These are phyloP conservation scores for Podocnemis expansa DNA, from an alignment of 2,113 vertebrate genomes.

Conservation along the genomic window DNA sequence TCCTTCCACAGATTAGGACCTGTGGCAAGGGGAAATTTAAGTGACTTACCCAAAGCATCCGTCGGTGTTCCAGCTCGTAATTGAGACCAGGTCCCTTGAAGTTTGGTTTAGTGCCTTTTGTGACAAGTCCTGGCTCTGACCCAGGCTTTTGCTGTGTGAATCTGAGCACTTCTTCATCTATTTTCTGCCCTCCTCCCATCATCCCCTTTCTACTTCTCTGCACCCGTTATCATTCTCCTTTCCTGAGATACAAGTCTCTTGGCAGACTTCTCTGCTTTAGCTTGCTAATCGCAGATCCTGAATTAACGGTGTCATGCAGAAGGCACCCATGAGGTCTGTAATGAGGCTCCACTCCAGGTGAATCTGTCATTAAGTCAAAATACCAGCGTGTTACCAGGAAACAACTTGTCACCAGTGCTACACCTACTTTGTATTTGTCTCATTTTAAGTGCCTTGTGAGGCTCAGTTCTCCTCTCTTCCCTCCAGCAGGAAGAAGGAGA, in stretches of 20 bases:
- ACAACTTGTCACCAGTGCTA: constrained; percentile 1
- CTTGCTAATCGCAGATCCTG: constrained; percentile 6
- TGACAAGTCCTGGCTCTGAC: background rate
- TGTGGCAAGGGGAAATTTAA: background rate
- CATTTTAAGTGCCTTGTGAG: background rate
- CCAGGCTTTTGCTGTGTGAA: background rate
- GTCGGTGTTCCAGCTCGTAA: background rate
- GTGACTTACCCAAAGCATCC: background rate
- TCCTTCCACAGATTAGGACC: background rate
- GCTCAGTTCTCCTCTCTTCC: background rate
- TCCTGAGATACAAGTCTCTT: background rate
- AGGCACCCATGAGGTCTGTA: constrained; percentile 29
- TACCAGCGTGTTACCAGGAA: constrained; percentile 31
- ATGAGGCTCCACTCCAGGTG: constrained; percentile 45
- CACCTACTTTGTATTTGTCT: background rate
- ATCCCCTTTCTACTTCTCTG: background rate
- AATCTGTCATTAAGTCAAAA: constrained; percentile 64
- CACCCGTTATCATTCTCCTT: background rate
- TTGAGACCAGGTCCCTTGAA: background rate
- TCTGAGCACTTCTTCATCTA: background rate
- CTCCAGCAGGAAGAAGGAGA: background rate
- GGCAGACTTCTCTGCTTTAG: background rate
- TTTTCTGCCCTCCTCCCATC: background rate
- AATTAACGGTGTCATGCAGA: constrained; percentile 42
- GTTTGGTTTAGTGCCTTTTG: accelerated